phyloP scores from a whole-genome alignment of 2,113 vertebrate genomes.

The Gavia stellata region DNA sequence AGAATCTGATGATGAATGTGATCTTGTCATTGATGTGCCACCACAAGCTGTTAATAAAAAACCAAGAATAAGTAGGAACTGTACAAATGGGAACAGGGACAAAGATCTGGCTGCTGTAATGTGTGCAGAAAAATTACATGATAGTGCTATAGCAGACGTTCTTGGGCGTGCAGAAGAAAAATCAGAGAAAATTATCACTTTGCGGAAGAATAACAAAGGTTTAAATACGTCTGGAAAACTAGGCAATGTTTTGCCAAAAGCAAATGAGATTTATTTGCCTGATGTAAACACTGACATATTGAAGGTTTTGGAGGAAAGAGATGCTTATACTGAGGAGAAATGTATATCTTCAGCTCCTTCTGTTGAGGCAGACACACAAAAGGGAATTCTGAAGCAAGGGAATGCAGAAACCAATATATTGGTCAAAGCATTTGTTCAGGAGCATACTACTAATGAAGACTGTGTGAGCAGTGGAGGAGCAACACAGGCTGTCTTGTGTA shows the following conservation, averaged over 20 bases:
- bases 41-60: conserved; percentile 28
- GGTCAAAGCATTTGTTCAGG: background rate
- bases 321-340: background rate
- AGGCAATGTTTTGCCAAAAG: background rate
- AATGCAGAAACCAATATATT: background rate
- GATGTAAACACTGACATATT: background rate
- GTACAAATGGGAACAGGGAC: background rate
- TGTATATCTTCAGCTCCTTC: background rate
- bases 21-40: conserved; percentile 72
- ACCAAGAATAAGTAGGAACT: background rate
- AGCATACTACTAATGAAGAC: background rate
- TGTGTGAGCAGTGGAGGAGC: background rate
- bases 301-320: background rate
- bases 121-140: background rate
- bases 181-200: background rate
- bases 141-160: background rate
- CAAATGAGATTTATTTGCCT: background rate
- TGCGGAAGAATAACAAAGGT: no score
- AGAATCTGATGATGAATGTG: conserved; percentile 66
- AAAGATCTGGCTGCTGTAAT: background rate
- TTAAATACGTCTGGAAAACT: background rate
- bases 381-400: background rate
- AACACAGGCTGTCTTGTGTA: background rate
- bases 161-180: background rate
- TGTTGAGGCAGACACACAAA: background rate